Conservation (phyloP, 2,888 invertebrate species). For the Drosophila diplacantha region DNA sequence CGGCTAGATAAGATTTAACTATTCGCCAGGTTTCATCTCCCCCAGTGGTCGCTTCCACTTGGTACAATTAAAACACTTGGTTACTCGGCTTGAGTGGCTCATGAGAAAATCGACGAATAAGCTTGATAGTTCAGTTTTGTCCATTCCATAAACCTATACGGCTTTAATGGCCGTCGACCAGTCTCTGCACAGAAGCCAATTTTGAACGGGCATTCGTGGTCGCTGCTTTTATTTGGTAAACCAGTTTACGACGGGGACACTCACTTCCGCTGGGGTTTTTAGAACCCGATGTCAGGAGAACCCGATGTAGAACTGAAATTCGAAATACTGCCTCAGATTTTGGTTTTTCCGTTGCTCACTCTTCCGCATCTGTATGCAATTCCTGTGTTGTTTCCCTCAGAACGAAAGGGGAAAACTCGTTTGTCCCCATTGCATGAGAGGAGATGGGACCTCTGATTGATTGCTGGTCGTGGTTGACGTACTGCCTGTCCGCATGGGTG, state of each 20-base stretch:
- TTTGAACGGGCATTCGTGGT: background rate
- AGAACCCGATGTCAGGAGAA: background rate
- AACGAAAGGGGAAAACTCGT: constrained; percentile 7
- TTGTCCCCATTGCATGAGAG: background rate
- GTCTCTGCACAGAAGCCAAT: background rate
- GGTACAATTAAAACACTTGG: background rate
- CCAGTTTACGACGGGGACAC: constrained; percentile 16
- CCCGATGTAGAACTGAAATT: constrained; percentile 12
- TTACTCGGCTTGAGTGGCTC: background rate
- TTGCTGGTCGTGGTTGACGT: constrained; percentile 35
- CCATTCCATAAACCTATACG: background rate
- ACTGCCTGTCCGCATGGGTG: constrained; percentile 37
- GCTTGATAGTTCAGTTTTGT: background rate
- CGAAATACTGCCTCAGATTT: constrained; percentile 14
- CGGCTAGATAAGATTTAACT: constrained; percentile 5
- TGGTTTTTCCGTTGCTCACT: constrained; percentile 9
- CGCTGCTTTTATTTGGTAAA: background rate
- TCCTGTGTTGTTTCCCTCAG: background rate
- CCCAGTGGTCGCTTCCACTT: background rate
- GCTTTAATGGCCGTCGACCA: background rate
- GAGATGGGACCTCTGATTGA: constrained; percentile 15
- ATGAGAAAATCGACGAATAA: background rate
- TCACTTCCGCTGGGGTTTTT: constrained; percentile 20
- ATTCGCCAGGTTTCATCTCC: constrained; percentile 6
- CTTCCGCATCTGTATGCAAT: constrained; percentile 1